Evolutionary conservation across 2,888 invertebrate genomes (phyloP).

Genomic region (Tuta absoluta): DNA sequence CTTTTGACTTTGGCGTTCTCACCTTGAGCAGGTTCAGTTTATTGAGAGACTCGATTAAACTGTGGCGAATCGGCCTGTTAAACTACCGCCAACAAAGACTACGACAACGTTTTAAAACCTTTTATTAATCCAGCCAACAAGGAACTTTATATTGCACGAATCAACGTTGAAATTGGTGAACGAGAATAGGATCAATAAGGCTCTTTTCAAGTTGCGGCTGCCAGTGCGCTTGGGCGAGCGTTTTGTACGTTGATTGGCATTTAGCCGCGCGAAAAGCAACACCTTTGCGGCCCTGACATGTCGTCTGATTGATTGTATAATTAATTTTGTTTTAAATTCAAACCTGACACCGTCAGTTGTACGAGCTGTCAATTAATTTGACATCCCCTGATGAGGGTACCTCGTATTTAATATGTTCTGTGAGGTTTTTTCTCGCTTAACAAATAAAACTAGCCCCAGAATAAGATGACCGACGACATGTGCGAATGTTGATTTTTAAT

Average conservation of each 20-base stretch:
- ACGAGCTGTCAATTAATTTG: slow-evolving; percentile 77
- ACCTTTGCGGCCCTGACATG: slow-evolving; percentile 74
- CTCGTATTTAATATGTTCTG: slow-evolving; percentile 65
- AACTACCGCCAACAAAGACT: slow-evolving; percentile 53
- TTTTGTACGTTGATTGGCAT: slow-evolving; percentile 75
- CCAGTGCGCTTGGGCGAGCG: slow-evolving; percentile 63
- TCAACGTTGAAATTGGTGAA: slow-evolving; percentile 46
- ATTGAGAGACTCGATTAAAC: slow-evolving; percentile 70
- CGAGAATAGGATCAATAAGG: slow-evolving; percentile 32
- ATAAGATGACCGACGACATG: slow-evolving; percentile 64
- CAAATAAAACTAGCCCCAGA: slow-evolving; percentile 63
- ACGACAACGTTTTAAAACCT: slow-evolving; percentile 22
- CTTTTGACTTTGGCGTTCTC: slow-evolving; percentile 65
- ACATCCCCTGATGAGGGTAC: slow-evolving; percentile 74
- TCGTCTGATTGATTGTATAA: slow-evolving; percentile 78
- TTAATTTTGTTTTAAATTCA: slow-evolving; percentile 77
- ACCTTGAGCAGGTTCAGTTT: slow-evolving; percentile 65
- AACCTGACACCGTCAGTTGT: slow-evolving; percentile 66
- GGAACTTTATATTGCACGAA: slow-evolving; percentile 39
- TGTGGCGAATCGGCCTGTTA: slow-evolving; percentile 74
- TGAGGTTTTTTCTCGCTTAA: slow-evolving; percentile 50
- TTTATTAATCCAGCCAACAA: slow-evolving; percentile 13
- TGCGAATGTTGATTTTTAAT: slow-evolving; percentile 54
- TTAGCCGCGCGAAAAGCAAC: slow-evolving; percentile 77
- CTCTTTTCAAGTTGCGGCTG: slow-evolving; percentile 39